Evolutionary conservation across 2,888 invertebrate genomes (phyloP), one percentile per base, ranked within the genome.

Genomic region (Carcina quercana): DNA sequence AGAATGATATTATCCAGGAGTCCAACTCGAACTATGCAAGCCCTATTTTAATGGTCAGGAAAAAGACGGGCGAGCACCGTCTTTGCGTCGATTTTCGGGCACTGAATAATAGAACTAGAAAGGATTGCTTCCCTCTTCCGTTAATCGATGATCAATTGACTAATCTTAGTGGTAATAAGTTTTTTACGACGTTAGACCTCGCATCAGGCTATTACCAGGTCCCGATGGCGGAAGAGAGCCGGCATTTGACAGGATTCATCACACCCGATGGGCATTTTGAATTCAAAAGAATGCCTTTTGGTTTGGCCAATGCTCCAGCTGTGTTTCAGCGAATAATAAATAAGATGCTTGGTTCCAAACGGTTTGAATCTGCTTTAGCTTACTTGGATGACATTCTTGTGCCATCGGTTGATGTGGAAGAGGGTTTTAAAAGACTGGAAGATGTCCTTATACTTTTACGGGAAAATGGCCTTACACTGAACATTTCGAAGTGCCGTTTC

Each of bases 151-250:
- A 48, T 20, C 45, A 48, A 27, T 15, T 66, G 3, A 49, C 59
- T 15, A 37, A 43, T 19, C 35, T 61, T 2, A 44, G 48, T 27
- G 49, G 50, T 4, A 50, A 53, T 5, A 45, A 30, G 6, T 50
- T 37, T 22, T 62, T 60, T 25, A 58, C 42, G 3, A 49, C 53
- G 5, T 35, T 61, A 3, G 57, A 58, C 28, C 28, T 66, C 2
- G 45, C 49, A 3, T 59, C 56, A 14, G 60, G 59, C 0, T 63
- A 61, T 37, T 64, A 64, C 22, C 64, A 68, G 31, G 51, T 67
- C 0, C 43, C 45, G 3, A 34, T 68, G 13, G 34, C 50, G 5
- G 37, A 48, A 25, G 29, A 36, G 15, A 38, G 34, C 20, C 33
- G 33, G 21, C 38, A 32, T 22, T 28, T 40, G 10, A 58, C 50